These are phyloP conservation scores for Zonotrichia albicollis DNA, from an alignment of 2,797 vertebrate genomes.

Conservation along the genomic window DNA sequence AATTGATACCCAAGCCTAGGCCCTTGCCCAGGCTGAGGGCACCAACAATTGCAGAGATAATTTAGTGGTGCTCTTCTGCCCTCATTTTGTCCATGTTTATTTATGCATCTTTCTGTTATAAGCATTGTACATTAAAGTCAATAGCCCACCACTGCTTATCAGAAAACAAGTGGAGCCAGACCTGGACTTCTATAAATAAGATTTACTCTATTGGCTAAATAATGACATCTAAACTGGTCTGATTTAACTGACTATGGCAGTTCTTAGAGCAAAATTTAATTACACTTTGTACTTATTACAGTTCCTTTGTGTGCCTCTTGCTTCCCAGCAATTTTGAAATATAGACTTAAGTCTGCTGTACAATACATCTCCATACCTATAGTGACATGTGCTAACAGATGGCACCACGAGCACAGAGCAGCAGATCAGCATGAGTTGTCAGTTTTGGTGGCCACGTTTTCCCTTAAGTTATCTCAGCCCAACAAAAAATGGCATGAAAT, in stretches of 20 bases:
- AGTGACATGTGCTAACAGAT: constrained; percentile 68
- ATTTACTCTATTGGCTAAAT: constrained; percentile 71
- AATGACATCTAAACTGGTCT: constrained; percentile 70
- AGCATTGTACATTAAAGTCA: constrained; percentile 45
- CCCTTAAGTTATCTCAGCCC: constrained; percentile 47
- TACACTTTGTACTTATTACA: constrained; percentile 66
- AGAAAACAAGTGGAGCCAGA: constrained; percentile 66
- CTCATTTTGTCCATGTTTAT: constrained; percentile 56
- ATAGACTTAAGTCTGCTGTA: constrained; percentile 51
- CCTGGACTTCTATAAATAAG: constrained; percentile 68
- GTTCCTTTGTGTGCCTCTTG: constrained; percentile 64
- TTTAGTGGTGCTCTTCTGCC: constrained; percentile 34
- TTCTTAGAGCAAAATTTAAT: constrained; percentile 68
- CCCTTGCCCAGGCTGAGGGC: constrained; percentile 15
- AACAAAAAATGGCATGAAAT: constrained; percentile 11
- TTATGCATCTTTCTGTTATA: constrained; percentile 49
- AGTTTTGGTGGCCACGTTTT: constrained; percentile 31
- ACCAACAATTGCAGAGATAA: constrained; percentile 29
- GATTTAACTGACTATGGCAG: constrained; percentile 71
- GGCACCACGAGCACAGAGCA: neutral
- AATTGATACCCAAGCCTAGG: constrained; percentile 25
- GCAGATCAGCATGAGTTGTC: constrained; percentile 54
- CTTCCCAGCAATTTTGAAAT: constrained; percentile 67
- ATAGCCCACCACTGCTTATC: constrained; percentile 60
- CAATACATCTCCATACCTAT: constrained; percentile 60